Evolutionary conservation across 2,797 vertebrate species (phyloP).

Genomic region (Dermochelys coriacea): DNA sequence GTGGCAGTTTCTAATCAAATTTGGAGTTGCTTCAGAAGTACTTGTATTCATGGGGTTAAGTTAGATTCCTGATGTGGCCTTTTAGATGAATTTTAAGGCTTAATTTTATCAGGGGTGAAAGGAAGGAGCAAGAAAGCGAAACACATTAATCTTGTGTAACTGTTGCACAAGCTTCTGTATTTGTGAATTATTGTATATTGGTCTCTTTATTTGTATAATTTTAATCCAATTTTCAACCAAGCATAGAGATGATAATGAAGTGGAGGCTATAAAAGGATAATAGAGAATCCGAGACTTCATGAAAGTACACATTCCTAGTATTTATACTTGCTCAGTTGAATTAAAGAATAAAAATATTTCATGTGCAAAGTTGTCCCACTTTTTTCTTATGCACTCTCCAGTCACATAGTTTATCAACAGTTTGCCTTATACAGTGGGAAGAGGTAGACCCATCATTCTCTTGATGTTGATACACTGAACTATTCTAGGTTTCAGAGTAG

Average conservation of each 20-base stretch:
- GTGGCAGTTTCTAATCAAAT: not conserved
- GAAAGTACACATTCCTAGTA: rapidly evolving
- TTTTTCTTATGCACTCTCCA: no score
- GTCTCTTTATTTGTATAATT: not conserved
- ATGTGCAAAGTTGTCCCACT: not conserved
- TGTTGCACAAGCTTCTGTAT: not conserved
- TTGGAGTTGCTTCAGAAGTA: not conserved
- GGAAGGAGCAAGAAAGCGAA: not conserved
- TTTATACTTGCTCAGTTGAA: not conserved
- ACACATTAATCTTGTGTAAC: not conserved
- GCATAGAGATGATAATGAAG: not conserved
- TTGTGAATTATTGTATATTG: not conserved
- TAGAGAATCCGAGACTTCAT: not conserved
- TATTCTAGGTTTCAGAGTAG: no score
- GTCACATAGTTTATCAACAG: not conserved
- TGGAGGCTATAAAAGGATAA: not conserved
- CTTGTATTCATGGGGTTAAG: not conserved
- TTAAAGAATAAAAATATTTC: not conserved
- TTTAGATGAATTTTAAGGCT: not conserved
- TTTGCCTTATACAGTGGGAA: not conserved
- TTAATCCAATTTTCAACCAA: not conserved
- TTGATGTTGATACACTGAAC: not conserved
- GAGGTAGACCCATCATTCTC: not conserved
- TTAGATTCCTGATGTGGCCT: not conserved
- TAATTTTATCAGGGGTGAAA: not conserved